phyloP scores from a whole-genome alignment of 1,140 invertebrate genomes.

The Zeugodacus cucurbitae region DNA sequence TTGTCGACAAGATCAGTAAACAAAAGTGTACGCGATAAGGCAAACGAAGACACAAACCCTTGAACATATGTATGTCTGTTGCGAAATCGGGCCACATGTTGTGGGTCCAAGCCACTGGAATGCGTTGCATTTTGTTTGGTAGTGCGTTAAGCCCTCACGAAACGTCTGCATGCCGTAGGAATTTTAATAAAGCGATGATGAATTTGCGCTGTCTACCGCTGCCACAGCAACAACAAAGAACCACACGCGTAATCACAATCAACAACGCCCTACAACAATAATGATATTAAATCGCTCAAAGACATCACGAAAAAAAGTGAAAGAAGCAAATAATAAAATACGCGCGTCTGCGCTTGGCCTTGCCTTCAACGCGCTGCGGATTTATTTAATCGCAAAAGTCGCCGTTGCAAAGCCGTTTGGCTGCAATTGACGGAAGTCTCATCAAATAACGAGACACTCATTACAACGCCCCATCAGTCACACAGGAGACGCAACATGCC shows the following conservation, averaged over 20 bases:
- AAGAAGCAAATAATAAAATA: not conserved
- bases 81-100: not conserved
- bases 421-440: not conserved
- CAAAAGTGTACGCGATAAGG: slow-evolving; percentile 39
- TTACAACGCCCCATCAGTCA: slow-evolving; percentile 30
- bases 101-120: not conserved
- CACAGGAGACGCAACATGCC: not conserved
- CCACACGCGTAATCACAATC: not conserved
- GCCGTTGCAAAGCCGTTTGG: not conserved
- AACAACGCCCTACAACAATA: slow-evolving; percentile 18
- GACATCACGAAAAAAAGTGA: not conserved
- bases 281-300: slow-evolving; percentile 17
- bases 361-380: slow-evolving; percentile 9
- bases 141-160: slow-evolving; percentile 7
- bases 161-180: slow-evolving; percentile 19
- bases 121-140: not conserved
- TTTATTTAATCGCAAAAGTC: slow-evolving; percentile 30
- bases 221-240: not conserved
- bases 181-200: slow-evolving; percentile 42
- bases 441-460: slow-evolving; percentile 39
- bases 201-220: slow-evolving; percentile 24
- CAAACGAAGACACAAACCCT: not conserved
- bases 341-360: not conserved
- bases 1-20: slow-evolving; percentile 41
- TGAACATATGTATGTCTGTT: not conserved